phyloP scores from a whole-genome alignment of 2,888 invertebrate species.

The Platynereis dumerilii region DNA sequence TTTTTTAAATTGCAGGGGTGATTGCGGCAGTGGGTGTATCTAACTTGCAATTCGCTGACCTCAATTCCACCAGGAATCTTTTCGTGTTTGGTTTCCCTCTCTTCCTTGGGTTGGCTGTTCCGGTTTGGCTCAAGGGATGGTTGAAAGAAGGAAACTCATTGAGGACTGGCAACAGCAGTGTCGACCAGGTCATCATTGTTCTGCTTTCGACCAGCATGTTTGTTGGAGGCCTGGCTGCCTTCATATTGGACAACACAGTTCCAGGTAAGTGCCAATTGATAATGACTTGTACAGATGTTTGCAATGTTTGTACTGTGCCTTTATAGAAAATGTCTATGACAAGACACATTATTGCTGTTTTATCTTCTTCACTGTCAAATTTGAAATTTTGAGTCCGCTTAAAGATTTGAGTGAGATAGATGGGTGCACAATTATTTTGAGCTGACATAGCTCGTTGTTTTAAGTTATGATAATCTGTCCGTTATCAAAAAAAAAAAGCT shows the following conservation, averaged over 20 bases:
- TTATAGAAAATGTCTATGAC: too few species aligned
- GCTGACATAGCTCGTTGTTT: too few species aligned
- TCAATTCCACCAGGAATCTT: conserved; percentile 84
- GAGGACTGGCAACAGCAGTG: conserved; percentile 39
- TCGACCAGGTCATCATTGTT: conserved; percentile 34
- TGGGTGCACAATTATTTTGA: too few species aligned
- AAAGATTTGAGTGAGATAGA: too few species aligned
- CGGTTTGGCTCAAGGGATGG: conserved; percentile 45
- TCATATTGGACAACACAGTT: conserved; percentile 53
- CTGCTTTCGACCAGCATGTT: conserved; percentile 40
- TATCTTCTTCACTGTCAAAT: too few species aligned
- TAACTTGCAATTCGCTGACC: conserved; percentile 69
- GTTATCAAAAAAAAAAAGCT: too few species aligned
- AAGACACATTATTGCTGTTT: too few species aligned
- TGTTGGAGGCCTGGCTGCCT: conserved; percentile 55
- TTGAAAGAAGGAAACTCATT: conserved; percentile 3
- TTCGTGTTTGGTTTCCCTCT: conserved; percentile 88
- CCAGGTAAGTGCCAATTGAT: conserved; percentile 29
- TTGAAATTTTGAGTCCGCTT: too few species aligned
- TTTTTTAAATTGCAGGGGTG: conserved; percentile 55
- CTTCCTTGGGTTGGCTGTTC: conserved; percentile 77
- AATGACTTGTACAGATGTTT: neutral
- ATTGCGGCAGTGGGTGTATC: conserved; percentile 58
- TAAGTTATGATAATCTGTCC: too few species aligned
- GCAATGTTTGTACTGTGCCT: too few species aligned